Conservation (phyloP, 2,113 vertebrate species). For the Panthera uncia region DNA sequence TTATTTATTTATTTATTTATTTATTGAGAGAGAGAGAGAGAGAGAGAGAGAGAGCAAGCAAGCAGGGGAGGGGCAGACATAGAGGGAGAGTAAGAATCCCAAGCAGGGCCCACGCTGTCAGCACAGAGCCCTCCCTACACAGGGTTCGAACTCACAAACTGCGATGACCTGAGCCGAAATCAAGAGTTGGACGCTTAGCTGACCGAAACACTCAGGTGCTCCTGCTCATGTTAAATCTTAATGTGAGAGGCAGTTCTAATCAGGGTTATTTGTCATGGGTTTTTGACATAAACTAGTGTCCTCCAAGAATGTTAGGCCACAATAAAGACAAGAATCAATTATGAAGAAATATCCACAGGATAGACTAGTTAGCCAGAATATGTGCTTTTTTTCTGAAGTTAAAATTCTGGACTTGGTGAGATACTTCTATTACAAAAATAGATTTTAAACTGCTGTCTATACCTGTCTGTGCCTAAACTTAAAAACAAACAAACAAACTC, state of each 20-base stretch:
- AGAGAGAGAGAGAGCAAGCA: no score
- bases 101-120: no score
- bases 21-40: no score
- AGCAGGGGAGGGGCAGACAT: no score
- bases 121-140: no score
- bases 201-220: no score
- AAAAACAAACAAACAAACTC: not conserved
- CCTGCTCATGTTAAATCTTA: slow-evolving; percentile 13
- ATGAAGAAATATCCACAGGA: not conserved
- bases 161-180: no score
- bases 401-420: slow-evolving; percentile 23
- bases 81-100: no score
- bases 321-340: slow-evolving; percentile 9
- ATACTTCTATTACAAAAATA: not conserved
- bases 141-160: no score
- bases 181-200: no score
- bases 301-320: slow-evolving; percentile 16
- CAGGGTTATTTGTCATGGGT: not conserved
- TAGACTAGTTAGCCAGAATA: not conserved
- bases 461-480: not conserved
- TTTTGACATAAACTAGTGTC: slow-evolving; percentile 43
- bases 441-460: slow-evolving; percentile 20
- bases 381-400: not conserved
- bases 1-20: no score
- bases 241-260: slow-evolving; percentile 37